A percentile compares a stretch with the other conserved stretches of the same genome.
These are phyloP conservation scores for Cotesia typhae DNA, from an alignment of 1,140 invertebrate genomes.

Conservation along the genomic window DNA sequence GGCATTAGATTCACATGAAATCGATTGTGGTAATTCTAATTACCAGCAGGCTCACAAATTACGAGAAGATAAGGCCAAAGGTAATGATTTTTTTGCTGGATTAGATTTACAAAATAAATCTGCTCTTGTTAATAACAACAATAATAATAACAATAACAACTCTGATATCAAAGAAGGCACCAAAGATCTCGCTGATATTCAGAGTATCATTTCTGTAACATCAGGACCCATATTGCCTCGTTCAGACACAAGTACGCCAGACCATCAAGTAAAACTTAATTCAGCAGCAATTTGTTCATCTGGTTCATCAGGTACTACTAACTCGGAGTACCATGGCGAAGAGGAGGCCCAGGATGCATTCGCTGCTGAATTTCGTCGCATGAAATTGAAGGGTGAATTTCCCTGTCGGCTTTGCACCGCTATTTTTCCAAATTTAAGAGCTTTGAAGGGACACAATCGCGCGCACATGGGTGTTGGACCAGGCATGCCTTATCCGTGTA, in stretches of 20 bases:
- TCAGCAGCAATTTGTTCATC: slow-evolving; percentile 51
- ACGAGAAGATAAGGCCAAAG: slow-evolving; percentile 67
- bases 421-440: slow-evolving; percentile 87
- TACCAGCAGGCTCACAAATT: slow-evolving; percentile 20
- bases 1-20: slow-evolving; percentile 74
- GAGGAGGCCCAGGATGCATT: slow-evolving; percentile 85
- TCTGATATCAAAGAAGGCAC: slow-evolving; percentile 60
- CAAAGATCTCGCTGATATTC: slow-evolving; percentile 84
- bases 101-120: slow-evolving; percentile 79
- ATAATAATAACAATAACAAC: too few relatives aligned
- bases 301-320: slow-evolving; percentile 56
- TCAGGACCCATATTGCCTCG: slow-evolving; percentile 69
- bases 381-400: slow-evolving; percentile 88
- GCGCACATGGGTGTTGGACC: slow-evolving; percentile 77
- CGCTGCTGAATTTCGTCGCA: slow-evolving; percentile 80
- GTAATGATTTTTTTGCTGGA: slow-evolving; percentile 83
- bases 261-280: slow-evolving; percentile 53
- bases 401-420: slow-evolving; percentile 86
- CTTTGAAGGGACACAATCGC: slow-evolving; percentile 88
- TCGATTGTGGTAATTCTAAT: slow-evolving; percentile 62
- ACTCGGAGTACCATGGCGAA: slow-evolving; percentile 66
- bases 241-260: slow-evolving; percentile 56
- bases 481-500: slow-evolving; percentile 84
- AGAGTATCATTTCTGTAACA: slow-evolving; percentile 81
- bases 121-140: slow-evolving; percentile 39